Evolutionary conservation across 2,888 invertebrate species (phyloP).

Genomic region (Synanthedon formicaeformis): DNA sequence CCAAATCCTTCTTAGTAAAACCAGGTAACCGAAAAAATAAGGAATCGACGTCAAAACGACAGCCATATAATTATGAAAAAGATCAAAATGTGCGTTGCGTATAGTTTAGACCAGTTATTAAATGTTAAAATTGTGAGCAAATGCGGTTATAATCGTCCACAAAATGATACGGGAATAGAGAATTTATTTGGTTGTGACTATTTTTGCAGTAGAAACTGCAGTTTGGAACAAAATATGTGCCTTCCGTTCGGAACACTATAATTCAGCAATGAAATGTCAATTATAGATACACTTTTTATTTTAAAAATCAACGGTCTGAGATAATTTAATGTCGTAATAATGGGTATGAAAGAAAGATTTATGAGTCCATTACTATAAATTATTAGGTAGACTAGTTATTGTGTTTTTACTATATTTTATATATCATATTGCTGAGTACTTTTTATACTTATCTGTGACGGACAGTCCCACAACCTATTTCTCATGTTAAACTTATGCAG

Average conservation of each 20-base stretch:
- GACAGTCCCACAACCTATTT: too few species aligned
- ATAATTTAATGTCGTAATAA: constrained; percentile 32
- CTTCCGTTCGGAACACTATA: constrained; percentile 36
- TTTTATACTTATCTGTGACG: too few species aligned
- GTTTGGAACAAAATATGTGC: constrained; percentile 27
- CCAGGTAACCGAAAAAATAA: constrained; percentile 46
- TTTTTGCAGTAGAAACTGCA: constrained; percentile 17
- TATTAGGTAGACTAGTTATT: too few species aligned
- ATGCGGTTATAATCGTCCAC: constrained; percentile 62
- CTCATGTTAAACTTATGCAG: too few species aligned
- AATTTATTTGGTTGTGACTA: constrained; percentile 34
- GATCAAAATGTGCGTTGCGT: constrained; percentile 48
- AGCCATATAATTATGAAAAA: constrained; percentile 60
- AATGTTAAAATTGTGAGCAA: constrained; percentile 48
- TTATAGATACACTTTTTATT: constrained; percentile 38
- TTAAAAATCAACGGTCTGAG: constrained; percentile 35
- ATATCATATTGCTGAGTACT: too few species aligned
- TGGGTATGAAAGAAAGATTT: constrained; percentile 31
- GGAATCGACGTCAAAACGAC: constrained; percentile 39
- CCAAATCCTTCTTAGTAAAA: constrained; percentile 41
- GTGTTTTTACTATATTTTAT: too few species aligned
- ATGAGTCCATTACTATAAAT: constrained; percentile 12
- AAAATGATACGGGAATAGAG: constrained; percentile 45
- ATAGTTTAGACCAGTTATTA: constrained; percentile 54
- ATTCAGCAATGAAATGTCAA: constrained; percentile 30